phyloP scores from a whole-genome alignment of 2,797 vertebrate species.

The Scyliorhinus canicula region DNA sequence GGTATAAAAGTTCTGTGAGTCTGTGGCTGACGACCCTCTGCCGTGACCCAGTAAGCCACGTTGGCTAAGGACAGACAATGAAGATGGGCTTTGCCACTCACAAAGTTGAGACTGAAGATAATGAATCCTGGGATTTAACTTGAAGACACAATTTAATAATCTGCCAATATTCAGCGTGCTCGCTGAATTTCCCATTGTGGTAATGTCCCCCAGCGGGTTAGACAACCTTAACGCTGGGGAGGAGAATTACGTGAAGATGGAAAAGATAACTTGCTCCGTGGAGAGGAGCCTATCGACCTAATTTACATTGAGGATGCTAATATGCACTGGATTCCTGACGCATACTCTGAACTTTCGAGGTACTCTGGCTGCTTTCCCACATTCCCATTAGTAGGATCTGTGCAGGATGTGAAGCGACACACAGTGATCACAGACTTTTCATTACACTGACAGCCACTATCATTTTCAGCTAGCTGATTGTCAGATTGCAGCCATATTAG shows the following conservation, averaged over 20 bases:
- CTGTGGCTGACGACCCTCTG: too few species aligned
- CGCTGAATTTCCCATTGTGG: background rate
- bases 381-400: background rate
- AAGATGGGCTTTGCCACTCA: too few species aligned
- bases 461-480: background rate
- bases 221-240: background rate
- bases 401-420: background rate
- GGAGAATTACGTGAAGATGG: background rate
- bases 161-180: background rate
- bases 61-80: too few species aligned
- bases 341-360: too few species aligned
- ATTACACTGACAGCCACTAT: background rate
- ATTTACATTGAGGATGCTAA: background rate
- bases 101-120: too few species aligned
- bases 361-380: background rate
- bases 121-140: too few species aligned
- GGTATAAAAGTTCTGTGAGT: too few species aligned
- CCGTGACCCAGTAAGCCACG: too few species aligned
- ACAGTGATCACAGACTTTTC: background rate
- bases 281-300: background rate
- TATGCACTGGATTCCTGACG: too few species aligned
- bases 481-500: background rate
- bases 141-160: too few species aligned
- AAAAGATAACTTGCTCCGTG: background rate
- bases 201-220: background rate